These are phyloP conservation scores for Eulemur mongoz DNA, from an alignment of 2,797 vertebrate genomes.

Conservation along the genomic window DNA sequence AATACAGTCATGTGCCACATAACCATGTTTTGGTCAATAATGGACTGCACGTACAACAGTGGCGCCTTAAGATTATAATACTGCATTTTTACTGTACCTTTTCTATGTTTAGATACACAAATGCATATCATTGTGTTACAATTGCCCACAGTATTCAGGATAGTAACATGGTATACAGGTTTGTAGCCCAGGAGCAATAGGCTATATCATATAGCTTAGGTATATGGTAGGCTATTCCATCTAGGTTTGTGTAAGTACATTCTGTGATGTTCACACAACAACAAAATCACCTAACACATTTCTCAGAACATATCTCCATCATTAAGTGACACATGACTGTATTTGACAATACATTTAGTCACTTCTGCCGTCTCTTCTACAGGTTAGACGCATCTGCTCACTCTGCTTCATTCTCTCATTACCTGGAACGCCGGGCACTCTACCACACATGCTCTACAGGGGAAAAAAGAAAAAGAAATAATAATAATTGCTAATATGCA, in stretches of 20 bases:
- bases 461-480: not conserved
- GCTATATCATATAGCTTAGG: not conserved
- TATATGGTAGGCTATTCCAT: not conserved
- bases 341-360: not conserved
- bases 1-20: not conserved
- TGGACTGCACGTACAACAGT: not conserved
- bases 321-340: not conserved
- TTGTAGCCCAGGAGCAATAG: not conserved
- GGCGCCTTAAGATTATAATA: not conserved
- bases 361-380: not conserved
- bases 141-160: not conserved
- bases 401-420: not conserved
- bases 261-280: not conserved
- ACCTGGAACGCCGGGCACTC: not conserved
- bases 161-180: not conserved
- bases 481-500: too few relatives aligned
- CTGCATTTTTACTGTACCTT: not conserved
- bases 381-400: not conserved
- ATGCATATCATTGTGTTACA: not conserved
- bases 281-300: not conserved
- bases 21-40: not conserved
- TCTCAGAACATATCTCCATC: not conserved
- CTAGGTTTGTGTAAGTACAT: not conserved
- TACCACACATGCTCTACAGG: not conserved
- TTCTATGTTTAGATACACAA: not conserved